phyloP scores from a whole-genome alignment of 1,140 invertebrate genomes.

The Drosophila novamexicana region DNA sequence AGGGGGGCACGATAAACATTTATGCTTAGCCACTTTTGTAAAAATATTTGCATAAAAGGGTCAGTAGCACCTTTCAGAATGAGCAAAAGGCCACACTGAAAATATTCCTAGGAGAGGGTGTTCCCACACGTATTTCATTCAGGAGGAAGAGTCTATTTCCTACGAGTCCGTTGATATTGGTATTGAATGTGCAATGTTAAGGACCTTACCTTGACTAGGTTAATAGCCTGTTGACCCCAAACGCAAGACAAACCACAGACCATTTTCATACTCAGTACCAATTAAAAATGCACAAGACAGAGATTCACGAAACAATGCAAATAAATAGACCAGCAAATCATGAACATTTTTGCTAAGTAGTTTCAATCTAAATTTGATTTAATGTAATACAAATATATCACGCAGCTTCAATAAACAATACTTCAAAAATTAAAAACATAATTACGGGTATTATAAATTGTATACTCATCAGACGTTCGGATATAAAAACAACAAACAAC shows the following conservation, averaged over 20 bases:
- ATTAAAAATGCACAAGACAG: not conserved
- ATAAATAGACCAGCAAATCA: too few species aligned
- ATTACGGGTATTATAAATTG: not conserved
- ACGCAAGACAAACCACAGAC: not conserved
- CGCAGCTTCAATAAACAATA: not conserved
- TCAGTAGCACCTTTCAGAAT: conserved; percentile 65
- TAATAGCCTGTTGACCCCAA: conserved; percentile 1
- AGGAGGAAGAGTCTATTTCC: conserved; percentile 31
- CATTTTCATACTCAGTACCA: not conserved
- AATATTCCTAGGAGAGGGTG: conserved; percentile 5
- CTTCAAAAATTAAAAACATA: not conserved
- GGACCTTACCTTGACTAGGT: conserved; percentile 19
- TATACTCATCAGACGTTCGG: not conserved
- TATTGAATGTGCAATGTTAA: conserved; percentile 8
- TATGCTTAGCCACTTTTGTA: conserved; percentile 44
- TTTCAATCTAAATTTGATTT: too few species aligned
- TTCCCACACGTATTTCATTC: conserved; percentile 30
- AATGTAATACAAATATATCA: too few species aligned
- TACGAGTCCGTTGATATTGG: conserved; percentile 11
- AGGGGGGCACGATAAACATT: conserved; percentile 26
- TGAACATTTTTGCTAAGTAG: too few species aligned
- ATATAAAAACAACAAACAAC: not conserved
- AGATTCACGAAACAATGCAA: too few species aligned
- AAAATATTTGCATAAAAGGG: conserved; percentile 82
- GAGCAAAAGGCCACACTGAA: conserved; percentile 4